phyloP scores from a whole-genome alignment of 2,888 invertebrate species.

The Volucella bombylans region DNA sequence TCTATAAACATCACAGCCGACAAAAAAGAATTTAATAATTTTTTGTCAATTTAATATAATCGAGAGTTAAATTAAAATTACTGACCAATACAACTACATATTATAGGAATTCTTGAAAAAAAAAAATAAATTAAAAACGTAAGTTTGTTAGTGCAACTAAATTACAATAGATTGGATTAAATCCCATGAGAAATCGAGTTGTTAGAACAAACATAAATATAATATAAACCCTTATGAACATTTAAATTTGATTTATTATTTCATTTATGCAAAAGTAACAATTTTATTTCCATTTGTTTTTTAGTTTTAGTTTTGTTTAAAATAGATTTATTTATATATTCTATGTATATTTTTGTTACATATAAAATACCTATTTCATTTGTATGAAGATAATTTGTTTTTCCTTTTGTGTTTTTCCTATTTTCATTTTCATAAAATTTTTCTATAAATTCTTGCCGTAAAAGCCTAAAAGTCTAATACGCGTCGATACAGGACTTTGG shows the following conservation, averaged over 20 bases:
- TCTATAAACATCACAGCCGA: constrained; percentile 58
- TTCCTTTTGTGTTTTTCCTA: constrained; percentile 40
- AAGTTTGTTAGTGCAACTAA: neutral
- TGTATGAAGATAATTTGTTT: constrained; percentile 48
- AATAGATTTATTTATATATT: constrained; percentile 20
- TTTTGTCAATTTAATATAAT: constrained; percentile 20
- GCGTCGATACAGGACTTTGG: constrained; percentile 82
- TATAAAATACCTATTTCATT: constrained; percentile 53
- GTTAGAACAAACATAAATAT: constrained; percentile 14
- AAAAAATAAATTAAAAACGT: neutral
- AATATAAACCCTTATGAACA: constrained; percentile 8
- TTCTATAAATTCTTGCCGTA: constrained; percentile 82
- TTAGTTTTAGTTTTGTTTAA: constrained; percentile 9
- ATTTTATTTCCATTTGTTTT: constrained; percentile 20
- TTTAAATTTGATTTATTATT: neutral
- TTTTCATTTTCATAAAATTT: constrained; percentile 60
- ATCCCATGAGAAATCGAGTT: constrained; percentile 40
- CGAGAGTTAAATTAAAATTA: constrained; percentile 4
- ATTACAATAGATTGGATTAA: constrained; percentile 47
- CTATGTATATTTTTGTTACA: constrained; percentile 44
- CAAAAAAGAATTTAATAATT: constrained; percentile 30
- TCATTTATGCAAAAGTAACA: constrained; percentile 29
- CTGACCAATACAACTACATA: neutral
- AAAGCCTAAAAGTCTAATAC: constrained; percentile 82
- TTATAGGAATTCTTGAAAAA: constrained; percentile 12